Evolutionary conservation across 1,140 invertebrate species (phyloP).

Genomic region (Portunus trituberculatus): DNA sequence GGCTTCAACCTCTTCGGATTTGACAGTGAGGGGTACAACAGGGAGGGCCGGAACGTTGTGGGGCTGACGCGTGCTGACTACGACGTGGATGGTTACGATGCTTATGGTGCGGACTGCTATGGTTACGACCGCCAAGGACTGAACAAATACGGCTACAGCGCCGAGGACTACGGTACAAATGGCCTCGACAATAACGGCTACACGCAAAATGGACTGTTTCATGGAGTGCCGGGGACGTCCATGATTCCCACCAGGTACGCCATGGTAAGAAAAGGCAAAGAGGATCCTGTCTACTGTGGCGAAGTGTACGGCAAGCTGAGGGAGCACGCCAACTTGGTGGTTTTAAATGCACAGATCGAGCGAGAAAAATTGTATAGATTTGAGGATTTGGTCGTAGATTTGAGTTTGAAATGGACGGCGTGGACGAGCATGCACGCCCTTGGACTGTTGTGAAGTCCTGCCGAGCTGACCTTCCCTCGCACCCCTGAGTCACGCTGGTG

Average conservation of each 20-base stretch:
- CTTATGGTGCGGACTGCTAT: constrained; percentile 33
- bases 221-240: background rate
- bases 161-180: background rate
- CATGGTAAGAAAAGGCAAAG: background rate
- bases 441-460: background rate
- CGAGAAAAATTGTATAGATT: background rate
- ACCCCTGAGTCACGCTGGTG: background rate
- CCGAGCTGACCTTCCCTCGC: background rate
- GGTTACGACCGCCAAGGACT: constrained; percentile 30
- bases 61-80: constrained; percentile 15
- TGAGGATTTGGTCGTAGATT: background rate
- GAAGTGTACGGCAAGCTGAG: background rate
- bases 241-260: background rate
- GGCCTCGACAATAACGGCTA: constrained; percentile 6
- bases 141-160: constrained; percentile 20
- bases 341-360: background rate
- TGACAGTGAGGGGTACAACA: constrained; percentile 28
- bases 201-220: background rate
- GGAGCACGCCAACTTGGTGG: background rate
- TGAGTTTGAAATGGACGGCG: background rate
- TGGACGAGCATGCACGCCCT: background rate
- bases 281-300: background rate
- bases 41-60: background rate
- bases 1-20: background rate
- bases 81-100: constrained; percentile 37